Base-by-base conservation (phyloP, 2,888 invertebrate species). In the Melanargia galathea region DNA sequence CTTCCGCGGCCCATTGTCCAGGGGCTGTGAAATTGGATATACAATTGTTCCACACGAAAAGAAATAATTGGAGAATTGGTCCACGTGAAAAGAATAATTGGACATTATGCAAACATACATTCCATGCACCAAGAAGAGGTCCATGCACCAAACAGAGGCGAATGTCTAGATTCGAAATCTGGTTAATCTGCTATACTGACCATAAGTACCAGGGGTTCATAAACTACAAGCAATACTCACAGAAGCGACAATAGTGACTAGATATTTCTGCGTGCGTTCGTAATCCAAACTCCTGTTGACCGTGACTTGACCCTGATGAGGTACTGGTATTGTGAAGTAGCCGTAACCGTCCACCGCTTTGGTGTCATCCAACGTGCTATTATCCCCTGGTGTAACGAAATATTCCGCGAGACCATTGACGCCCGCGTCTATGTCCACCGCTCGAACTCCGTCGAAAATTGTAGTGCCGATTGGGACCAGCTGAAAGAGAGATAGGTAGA, bases 321-420 rank as follows among this genome's bases (percentile, higher is more conserved):
- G 97, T 73, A 96, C 92, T 69, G 96, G 95, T 84, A 97, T 97
- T 67, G 95, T 93, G 87, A 97, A 97, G 80, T 93, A 95, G 46
- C 95, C 95, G 81, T 93, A 96, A 20, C 97, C 97, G 83, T 97
- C 97, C 0, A 92, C 92, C 2, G 93, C 94, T 69, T 94, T 94
- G 18, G 88, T 86, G 6, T 72, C 77, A 59, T 88, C 88, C 64
- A 88, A 43, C 0, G 88, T 88, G 22, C 73, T 75, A 70, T 90
- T 90, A 63, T 89, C 84, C 65, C 96, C 95, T 73, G 95, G 94
- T 65, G 96, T 93, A 68, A 97, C 94, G 71, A 95, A 96, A 84
- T 97, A 97, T 80, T 97, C 97, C 2, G 97, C 94, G 49, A 97
- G 92, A 49, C 97, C 97, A 80, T 97, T 97, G 68, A 97, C 96